These are phyloP conservation scores for Amblyornis subalaris DNA, from an alignment of 2,113 vertebrate species.

Conservation along the genomic window DNA sequence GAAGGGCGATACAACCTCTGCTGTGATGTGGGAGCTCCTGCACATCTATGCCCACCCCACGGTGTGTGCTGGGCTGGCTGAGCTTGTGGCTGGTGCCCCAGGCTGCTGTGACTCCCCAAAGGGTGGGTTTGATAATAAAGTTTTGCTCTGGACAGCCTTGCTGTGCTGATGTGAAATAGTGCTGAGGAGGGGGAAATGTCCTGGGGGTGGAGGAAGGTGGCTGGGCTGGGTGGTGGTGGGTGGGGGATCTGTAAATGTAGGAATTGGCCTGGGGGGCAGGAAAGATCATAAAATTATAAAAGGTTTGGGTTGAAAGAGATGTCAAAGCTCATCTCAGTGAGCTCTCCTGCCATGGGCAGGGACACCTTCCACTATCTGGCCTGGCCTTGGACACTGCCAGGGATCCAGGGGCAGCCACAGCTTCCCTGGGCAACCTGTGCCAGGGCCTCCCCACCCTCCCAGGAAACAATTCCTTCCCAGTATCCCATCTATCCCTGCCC, in stretches of 20 bases:
- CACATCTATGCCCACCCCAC: accelerated
- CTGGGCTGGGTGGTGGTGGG: background rate
- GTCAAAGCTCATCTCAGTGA: background rate
- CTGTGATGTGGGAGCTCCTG: background rate
- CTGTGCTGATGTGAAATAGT: accelerated
- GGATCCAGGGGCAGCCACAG: background rate
- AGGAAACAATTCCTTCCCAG: background rate
- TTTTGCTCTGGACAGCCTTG: background rate
- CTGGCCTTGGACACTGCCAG: background rate
- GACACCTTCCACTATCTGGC: background rate
- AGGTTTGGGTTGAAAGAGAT: background rate
- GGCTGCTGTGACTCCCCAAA: no score
- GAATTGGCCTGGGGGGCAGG: no score
- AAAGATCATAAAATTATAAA: background rate
- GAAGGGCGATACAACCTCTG: accelerated
- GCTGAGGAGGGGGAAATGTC: accelerated
- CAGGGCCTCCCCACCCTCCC: no score
- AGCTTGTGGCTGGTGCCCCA: accelerated
- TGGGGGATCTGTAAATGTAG: background rate
- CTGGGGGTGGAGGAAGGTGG: background rate
- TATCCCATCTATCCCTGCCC: background rate
- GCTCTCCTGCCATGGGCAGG: background rate
- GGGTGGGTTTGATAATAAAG: background rate
- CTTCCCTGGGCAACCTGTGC: no score
- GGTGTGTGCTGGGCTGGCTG: accelerated